phyloP scores from a whole-genome alignment of 2,888 invertebrate genomes.

The Mesochorus sp. region DNA sequence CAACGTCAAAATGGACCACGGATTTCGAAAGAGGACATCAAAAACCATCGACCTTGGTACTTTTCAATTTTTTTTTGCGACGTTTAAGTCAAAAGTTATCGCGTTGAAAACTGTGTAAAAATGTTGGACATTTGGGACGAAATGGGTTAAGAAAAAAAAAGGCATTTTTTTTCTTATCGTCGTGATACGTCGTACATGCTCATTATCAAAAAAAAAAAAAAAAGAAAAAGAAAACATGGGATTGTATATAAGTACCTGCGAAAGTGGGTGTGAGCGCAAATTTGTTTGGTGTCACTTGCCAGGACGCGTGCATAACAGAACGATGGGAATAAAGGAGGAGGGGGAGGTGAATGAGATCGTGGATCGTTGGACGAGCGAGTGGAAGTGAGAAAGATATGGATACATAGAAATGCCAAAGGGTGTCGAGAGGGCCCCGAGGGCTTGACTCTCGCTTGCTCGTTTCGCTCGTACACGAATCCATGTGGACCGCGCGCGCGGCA shows the following conservation, averaged over 20 bases:
- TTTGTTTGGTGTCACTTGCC: conserved; percentile 81
- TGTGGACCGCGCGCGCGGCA: background rate
- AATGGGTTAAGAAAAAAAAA: background rate
- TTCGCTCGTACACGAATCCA: conserved; percentile 22
- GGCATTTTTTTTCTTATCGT: background rate
- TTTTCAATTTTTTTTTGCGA: too few relatives aligned
- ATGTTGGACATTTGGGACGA: too few relatives aligned
- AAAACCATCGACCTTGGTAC: too few relatives aligned
- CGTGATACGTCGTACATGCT: background rate
- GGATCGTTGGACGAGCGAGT: conserved; percentile 37
- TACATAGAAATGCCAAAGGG: conserved; percentile 42
- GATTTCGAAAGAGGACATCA: too few relatives aligned
- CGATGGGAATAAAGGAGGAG: conserved; percentile 38
- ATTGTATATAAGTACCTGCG: conserved; percentile 27
- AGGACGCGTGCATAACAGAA: conserved; percentile 60
- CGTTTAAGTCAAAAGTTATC: too few relatives aligned
- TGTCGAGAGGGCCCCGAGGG: conserved; percentile 52
- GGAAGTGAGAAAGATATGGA: conserved; percentile 37
- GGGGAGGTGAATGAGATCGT: conserved; percentile 52
- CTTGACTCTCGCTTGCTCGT: conserved; percentile 50
- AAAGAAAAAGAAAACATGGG: too few relatives aligned
- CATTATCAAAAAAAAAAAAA: too few relatives aligned
- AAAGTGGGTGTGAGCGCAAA: conserved; percentile 69
- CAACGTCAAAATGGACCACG: too few relatives aligned
- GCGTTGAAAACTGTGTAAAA: too few relatives aligned